Evolutionary conservation across 2,113 vertebrate species (phyloP), one percentile per base, ranked within the genome.

Genomic region (Diglossa brunneiventris): DNA sequence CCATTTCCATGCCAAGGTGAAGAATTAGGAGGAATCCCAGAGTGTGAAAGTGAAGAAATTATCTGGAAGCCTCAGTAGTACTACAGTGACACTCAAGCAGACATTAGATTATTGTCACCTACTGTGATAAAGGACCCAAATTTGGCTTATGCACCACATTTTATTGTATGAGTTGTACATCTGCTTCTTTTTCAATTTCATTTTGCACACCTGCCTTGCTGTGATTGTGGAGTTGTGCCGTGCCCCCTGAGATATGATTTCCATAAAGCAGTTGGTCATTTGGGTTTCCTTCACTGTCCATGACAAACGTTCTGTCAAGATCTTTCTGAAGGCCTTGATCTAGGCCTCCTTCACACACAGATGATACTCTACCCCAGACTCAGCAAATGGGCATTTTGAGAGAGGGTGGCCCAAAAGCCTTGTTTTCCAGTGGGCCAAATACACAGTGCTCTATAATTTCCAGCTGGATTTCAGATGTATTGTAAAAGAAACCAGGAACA

Each of bases 221-320:
- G 39, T 0, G 1, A 59, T 23, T 49, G 18, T 1, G 6, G 75
- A 76, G 14, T 7, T 55, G 42, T 12, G 39, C 39, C 10, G 39
- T 39, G 39, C 39, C 39, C 39, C 39, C 39, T 39, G 31, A 56
- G 55, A 44, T 30, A 44, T 68, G 31, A 46, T 64, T 70, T 90
- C 64, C 73, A 30, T 17, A 56, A 50, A 59, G 17, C 6, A 83
- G 7, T 58, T 84, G 66, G 22, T 53, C 8, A 20, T 55, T 69
- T 85, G 37, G 12, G 7, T 72, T 91, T 91, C 7, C n/a, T 85
- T 73, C 3, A 0, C 53, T 67, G 13, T 37, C 15, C 23, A 21
- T 24, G 28, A 39, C 28, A 73, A 87, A 47, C 17, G 46, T 80
- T 33, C 19, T 47, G 33, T 15, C 14, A 63, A 78, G 80, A 86